Evolutionary conservation across 2,797 vertebrate species (phyloP).

Genomic region (Spinus olivaceus): DNA sequence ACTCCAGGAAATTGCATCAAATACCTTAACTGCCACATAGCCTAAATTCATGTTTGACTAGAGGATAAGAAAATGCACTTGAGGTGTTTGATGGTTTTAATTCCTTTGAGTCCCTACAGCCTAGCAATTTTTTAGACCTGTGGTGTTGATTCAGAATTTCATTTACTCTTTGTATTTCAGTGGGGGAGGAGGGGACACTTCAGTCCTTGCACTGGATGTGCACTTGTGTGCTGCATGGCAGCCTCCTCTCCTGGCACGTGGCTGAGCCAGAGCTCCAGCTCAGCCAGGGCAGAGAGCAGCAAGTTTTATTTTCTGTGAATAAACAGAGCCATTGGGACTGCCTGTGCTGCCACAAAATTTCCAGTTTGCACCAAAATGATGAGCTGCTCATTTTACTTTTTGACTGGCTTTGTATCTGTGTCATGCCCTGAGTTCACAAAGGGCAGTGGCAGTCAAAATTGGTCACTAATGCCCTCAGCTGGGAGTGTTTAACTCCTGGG

Average conservation of each 20-base stretch:
- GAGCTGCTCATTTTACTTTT: background rate
- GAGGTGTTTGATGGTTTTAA: background rate
- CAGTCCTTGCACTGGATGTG: background rate
- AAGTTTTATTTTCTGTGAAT: background rate
- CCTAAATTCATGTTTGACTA: background rate
- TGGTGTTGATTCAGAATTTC: background rate
- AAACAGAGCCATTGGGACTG: background rate
- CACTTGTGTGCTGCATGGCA: background rate
- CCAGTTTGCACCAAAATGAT: background rate
- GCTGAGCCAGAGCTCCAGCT: background rate
- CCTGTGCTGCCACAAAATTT: background rate
- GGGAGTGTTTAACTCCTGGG: background rate
- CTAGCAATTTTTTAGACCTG: background rate
- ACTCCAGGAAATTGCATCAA: background rate
- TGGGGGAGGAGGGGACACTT: too few species aligned
- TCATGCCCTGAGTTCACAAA: background rate
- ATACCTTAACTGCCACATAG: background rate
- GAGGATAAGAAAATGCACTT: background rate
- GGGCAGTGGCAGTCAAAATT: background rate
- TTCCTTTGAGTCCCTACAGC: background rate
- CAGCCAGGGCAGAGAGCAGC: background rate
- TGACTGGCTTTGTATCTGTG: background rate
- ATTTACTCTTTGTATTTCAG: background rate
- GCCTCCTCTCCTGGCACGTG: rapidly evolving
- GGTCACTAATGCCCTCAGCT: background rate